A percentile compares a stretch with the other conserved stretches of the same genome.
phyloP scores from a whole-genome alignment of 2,113 vertebrate species.

The Rhineura floridana region DNA sequence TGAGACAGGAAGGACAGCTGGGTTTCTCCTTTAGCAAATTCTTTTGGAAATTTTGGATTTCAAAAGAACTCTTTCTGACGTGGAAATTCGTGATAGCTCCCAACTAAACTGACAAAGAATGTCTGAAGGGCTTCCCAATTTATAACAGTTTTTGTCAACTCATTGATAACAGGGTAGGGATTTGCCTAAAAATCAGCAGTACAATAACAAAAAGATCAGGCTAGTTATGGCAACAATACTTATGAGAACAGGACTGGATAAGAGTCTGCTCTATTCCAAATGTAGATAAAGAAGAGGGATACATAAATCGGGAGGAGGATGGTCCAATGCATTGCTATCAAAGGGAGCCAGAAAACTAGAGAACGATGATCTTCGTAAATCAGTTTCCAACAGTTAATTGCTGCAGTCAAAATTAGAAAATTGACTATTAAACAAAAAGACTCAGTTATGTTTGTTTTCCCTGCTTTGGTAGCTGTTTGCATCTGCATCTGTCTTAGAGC shows the following conservation, averaged over 20 bases:
- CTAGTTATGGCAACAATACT: background rate
- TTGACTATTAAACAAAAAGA: too few species aligned
- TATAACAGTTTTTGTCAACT: background rate
- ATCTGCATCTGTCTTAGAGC: background rate
- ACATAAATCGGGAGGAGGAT: too few species aligned
- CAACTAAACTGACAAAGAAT: background rate
- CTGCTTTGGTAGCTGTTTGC: background rate
- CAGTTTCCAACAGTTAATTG: background rate
- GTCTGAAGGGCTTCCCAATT: background rate
- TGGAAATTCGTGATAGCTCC: background rate
- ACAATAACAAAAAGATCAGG: background rate
- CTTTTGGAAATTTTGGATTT: background rate
- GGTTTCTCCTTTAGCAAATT: background rate
- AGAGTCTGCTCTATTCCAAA: background rate
- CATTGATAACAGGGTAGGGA: background rate
- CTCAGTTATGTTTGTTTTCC: background rate
- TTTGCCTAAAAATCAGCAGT: background rate
- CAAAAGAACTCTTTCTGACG: background rate
- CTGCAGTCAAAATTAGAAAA: too few species aligned
- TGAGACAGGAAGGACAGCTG: too few species aligned
- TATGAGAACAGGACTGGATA: background rate
- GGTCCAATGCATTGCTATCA: background rate
- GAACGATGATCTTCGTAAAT: background rate
- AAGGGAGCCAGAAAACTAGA: background rate
- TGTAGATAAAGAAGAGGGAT: too few species aligned